Evolutionary conservation across 2,113 vertebrate species (phyloP).

Genomic region (Clupea harengus): DNA sequence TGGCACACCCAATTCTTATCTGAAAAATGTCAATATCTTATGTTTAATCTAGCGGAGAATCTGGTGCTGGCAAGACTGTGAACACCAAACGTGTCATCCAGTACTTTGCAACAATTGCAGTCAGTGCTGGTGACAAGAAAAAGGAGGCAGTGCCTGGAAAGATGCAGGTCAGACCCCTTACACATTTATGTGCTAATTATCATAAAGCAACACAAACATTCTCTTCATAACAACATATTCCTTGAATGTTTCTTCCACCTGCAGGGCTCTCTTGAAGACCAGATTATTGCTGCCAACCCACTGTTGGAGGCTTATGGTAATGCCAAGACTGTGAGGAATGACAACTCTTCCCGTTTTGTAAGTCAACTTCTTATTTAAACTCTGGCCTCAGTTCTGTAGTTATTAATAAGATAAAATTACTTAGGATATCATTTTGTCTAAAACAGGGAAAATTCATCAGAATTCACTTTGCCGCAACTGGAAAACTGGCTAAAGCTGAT

Average conservation of each 20-base stretch:
- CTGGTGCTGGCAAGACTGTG: slow-evolving; percentile 52
- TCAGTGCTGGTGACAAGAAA: slow-evolving; percentile 24
- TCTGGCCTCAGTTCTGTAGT: too few species aligned
- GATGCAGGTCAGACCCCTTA: slow-evolving; percentile 20
- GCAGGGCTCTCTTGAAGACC: slow-evolving; percentile 59
- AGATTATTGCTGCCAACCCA: slow-evolving; percentile 60
- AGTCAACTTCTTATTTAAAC: neutral
- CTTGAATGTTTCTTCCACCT: neutral
- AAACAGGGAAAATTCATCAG: slow-evolving; percentile 70
- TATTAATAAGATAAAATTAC: too few species aligned
- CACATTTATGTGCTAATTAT: too few species aligned
- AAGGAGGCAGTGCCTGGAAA: slow-evolving; percentile 59
- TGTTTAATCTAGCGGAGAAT: slow-evolving; percentile 43
- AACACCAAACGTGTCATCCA: slow-evolving; percentile 52
- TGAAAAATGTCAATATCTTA: slow-evolving; percentile 62
- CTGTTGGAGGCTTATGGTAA: slow-evolving; percentile 59
- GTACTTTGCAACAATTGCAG: slow-evolving; percentile 46
- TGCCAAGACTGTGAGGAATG: slow-evolving; percentile 63
- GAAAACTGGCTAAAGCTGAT: slow-evolving; percentile 83
- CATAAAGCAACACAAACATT: too few species aligned
- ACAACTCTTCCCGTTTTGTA: slow-evolving; percentile 49
- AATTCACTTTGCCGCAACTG: slow-evolving; percentile 78
- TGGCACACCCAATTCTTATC: too few species aligned
- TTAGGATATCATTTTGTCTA: neutral
- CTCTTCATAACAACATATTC: too few species aligned